Conservation (phyloP, 1,140 invertebrate genomes). For the Ceratosolen fusciceps region DNA sequence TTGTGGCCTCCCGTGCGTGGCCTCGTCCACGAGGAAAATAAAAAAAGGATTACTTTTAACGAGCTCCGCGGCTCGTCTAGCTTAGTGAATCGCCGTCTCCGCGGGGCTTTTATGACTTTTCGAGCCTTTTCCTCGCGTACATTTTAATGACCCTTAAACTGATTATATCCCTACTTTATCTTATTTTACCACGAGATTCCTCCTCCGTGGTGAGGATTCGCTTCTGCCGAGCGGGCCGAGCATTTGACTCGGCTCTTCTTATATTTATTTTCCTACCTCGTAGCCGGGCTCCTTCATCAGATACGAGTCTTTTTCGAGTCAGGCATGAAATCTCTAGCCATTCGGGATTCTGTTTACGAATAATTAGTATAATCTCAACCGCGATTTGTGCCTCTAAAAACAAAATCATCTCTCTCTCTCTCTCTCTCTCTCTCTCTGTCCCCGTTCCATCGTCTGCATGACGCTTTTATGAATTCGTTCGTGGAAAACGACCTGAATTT, state of each 20-base stretch:
- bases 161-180: background rate
- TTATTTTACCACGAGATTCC: background rate
- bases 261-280: background rate
- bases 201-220: background rate
- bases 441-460: too few relatives aligned
- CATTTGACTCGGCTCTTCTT: background rate
- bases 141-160: conserved; percentile 26
- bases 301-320: background rate
- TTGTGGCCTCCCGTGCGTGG: conserved; percentile 27
- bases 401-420: background rate
- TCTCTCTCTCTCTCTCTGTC: too few relatives aligned
- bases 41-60: conserved; percentile 20
- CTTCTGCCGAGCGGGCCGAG: conserved; percentile 1
- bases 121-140: conserved; percentile 5
- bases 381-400: background rate
- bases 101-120: conserved; percentile 15
- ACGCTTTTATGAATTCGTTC: background rate
- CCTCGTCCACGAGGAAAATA: background rate
- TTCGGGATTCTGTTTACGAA: background rate
- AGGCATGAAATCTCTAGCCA: background rate
- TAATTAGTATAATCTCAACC: background rate
- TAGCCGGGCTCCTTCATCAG: too few relatives aligned
- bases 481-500: background rate
- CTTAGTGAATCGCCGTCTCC: background rate
- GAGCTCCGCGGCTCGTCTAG: conserved; percentile 26